Percentiles rank a stretch among this genome's conserved stretches.
Conservation (phyloP, 2,888 invertebrate species). For the Athalia cordata region DNA sequence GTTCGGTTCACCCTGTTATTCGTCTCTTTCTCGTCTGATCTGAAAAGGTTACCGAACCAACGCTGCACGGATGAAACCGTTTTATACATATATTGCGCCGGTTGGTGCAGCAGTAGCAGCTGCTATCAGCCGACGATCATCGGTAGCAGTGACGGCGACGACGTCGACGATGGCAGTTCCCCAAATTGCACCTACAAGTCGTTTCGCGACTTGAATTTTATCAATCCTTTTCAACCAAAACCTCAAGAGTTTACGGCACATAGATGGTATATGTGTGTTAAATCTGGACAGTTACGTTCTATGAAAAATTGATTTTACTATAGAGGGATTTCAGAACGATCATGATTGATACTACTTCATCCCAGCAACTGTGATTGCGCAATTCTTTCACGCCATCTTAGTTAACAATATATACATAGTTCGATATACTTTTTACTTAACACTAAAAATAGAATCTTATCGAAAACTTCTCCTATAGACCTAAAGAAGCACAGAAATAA, state of each 20-base stretch:
- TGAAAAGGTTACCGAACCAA: slow-evolving; percentile 35
- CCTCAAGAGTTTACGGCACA: no score
- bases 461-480: no score
- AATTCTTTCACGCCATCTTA: slow-evolving; percentile 30
- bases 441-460: no score
- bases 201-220: slow-evolving; percentile 36
- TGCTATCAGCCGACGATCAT: slow-evolving; percentile 1
- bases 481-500: no score
- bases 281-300: no score
- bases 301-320: no score
- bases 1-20: slow-evolving; percentile 9
- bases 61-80: no score
- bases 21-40: slow-evolving; percentile 11
- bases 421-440: neutral
- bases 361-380: slow-evolving; percentile 24
- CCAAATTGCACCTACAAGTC: slow-evolving; percentile 27
- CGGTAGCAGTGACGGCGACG: neutral
- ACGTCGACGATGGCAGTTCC: slow-evolving; percentile 5
- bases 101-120: slow-evolving; percentile 8
- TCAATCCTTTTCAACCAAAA: neutral
- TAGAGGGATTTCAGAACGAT: no score
- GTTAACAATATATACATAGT: slow-evolving; percentile 1
- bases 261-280: no score
- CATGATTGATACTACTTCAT: no score
- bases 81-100: no score